Evolutionary conservation across 2,888 invertebrate species (phyloP).

Genomic region (Achlya flavicornis): DNA sequence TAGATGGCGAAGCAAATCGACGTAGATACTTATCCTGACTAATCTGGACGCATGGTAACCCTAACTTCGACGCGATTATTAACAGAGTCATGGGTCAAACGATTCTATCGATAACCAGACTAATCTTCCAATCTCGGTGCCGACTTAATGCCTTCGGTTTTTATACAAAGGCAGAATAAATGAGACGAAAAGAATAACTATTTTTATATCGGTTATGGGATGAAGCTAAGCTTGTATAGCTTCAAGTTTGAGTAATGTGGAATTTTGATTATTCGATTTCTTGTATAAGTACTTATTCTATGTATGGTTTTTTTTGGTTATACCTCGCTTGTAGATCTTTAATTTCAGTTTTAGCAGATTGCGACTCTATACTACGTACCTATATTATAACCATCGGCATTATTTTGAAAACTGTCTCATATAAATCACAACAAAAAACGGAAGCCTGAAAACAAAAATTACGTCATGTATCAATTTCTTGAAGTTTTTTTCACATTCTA

Average conservation of each 20-base stretch:
- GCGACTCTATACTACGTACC: no score
- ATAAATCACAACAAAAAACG: no score
- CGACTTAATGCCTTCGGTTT: constrained; percentile 37
- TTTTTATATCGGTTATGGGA: constrained; percentile 11
- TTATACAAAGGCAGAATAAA: constrained; percentile 38
- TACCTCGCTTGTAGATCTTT: not conserved
- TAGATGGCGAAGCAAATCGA: constrained; percentile 26
- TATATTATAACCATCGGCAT: no score
- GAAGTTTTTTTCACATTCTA: no score
- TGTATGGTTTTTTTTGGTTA: not conserved
- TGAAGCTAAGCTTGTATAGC: not conserved
- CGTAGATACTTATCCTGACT: constrained; percentile 44
- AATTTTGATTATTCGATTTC: not conserved
- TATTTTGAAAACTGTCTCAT: no score
- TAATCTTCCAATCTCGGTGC: constrained; percentile 53
- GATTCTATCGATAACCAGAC: constrained; percentile 64
- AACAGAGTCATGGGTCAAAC: constrained; percentile 73
- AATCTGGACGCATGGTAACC: constrained; percentile 41
- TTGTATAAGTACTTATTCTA: not conserved
- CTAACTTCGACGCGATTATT: constrained; percentile 65
- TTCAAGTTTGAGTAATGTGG: not conserved
- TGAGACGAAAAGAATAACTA: constrained; percentile 33
- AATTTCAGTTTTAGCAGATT: no score
- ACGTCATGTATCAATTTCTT: no score
- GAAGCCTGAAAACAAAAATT: no score